These are phyloP conservation scores for Aradus depressus DNA, from an alignment of 2,888 invertebrate species.

Conservation along the genomic window DNA sequence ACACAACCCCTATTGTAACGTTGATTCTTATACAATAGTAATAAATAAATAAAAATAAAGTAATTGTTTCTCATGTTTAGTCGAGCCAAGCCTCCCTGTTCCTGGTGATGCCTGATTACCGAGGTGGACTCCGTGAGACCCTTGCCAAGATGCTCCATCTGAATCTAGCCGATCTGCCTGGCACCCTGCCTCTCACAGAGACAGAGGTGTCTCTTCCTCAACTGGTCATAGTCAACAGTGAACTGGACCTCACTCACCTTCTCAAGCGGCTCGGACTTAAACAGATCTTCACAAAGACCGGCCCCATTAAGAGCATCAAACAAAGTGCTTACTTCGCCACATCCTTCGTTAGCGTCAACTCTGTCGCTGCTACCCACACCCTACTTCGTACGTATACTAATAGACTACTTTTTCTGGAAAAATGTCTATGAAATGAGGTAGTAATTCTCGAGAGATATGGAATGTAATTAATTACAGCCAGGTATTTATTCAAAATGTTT, in stretches of 20 bases:
- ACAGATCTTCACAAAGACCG: conserved; percentile 26
- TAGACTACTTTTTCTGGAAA: no score
- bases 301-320: conserved; percentile 30
- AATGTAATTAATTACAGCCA: no score
- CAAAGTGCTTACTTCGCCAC: conserved; percentile 35
- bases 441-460: no score
- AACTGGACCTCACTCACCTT: conserved; percentile 32
- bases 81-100: conserved; percentile 31
- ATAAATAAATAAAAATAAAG: no score
- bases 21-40: no score
- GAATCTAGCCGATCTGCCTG: conserved; percentile 28
- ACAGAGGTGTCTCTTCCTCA: conserved; percentile 34
- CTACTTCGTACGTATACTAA: conserved; percentile 29
- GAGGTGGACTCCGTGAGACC: conserved; percentile 29
- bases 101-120: conserved; percentile 33
- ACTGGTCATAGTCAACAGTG: conserved; percentile 32
- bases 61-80: conserved; percentile 25
- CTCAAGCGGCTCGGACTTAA: conserved; percentile 31
- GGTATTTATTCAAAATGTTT: no score
- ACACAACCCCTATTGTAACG: no score
- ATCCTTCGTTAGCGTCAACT: conserved; percentile 34
- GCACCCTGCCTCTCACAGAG: conserved; percentile 30
- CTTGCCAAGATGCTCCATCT: conserved; percentile 26
- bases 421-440: no score
- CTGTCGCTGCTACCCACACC: conserved; percentile 32